Evolutionary conservation across 37 sponge, comb jelly and placozoan genomes (phyloP).

Genomic region (Halichondria panicea): DNA sequence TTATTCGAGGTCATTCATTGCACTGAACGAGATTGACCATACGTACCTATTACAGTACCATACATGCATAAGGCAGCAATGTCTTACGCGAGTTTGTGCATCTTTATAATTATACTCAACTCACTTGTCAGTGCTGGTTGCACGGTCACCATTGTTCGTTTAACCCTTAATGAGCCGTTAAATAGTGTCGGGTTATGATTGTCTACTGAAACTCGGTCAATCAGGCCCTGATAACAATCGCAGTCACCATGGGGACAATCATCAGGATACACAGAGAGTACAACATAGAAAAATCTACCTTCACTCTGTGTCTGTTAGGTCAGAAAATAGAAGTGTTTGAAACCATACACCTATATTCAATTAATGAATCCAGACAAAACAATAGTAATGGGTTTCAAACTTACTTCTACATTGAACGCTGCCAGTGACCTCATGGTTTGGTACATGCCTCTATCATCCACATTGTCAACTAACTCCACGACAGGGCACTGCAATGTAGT

Average conservation of each 20-base stretch:
- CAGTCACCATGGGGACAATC: background rate
- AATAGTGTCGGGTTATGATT: background rate
- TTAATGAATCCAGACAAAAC: too few relatives aligned
- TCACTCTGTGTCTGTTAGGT: too few relatives aligned
- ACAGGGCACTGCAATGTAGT: constrained; percentile 39
- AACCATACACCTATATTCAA: too few relatives aligned
- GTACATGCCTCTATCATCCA: constrained; percentile 42
- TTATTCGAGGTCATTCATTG: too few relatives aligned
- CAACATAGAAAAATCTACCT: constrained; percentile 24
- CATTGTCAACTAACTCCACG: constrained; percentile 34
- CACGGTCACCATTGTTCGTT: constrained; percentile 7
- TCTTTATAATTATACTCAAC: too few relatives aligned
- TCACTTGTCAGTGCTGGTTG: constrained; percentile 16
- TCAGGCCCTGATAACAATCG: background rate
- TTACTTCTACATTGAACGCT: constrained; percentile 30
- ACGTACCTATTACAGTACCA: too few relatives aligned
- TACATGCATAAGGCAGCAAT: too few relatives aligned
- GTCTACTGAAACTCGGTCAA: background rate
- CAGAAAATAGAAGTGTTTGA: too few relatives aligned
- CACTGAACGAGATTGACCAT: too few relatives aligned
- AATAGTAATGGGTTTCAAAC: too few relatives aligned
- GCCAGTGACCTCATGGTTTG: constrained; percentile 54
- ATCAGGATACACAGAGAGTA: constrained; percentile 6
- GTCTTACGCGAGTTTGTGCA: too few relatives aligned
- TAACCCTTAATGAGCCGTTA: background rate